Base-by-base conservation (phyloP, 2,113 vertebrate species). In the Columba livia region DNA sequence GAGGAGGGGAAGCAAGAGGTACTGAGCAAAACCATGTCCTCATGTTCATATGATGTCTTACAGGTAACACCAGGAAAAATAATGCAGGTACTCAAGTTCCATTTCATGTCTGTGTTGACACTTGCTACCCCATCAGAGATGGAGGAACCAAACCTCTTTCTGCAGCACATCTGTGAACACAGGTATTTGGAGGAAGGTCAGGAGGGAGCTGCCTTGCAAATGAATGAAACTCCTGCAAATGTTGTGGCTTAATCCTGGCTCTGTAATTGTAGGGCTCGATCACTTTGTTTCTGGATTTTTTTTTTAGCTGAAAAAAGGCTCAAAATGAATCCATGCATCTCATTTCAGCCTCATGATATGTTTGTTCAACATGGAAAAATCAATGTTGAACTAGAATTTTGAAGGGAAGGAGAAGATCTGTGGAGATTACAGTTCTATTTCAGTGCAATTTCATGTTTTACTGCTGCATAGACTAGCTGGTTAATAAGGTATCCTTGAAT, bases 341-440 rank as follows among this genome's bases (percentile, higher is more conserved):
- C 56, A 34, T 74, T 94, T 78, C 60, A 82, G 80, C 91, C 88
- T 44, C 58, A n/a, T 34, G 24, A 72, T 84, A 44, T 92, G 89
- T 97, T 97, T 97, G 90, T 92, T 93, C 87, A 92, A 96, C 79
- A 85, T 58, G 11, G 28, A 96, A 81, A 93, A 91, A 93, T 96
- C 85, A 11, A 78, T 96, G 95, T 93, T 91, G 94, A 95, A 91
- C 77, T 56, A 71, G 92, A 66, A 57, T 72, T 89, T 85, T 57
- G 88, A 58, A 38, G 88, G 84, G 89, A 88, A 93, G 85, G 58
- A 87, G 89, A 70, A 94, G 77, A 90, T 93, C 97, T 21, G 0
- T 71, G 85, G 58, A 90, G 90, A 93, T 92, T 91, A 72, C 61
- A 29, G 88, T 94, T 93, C 94, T 92, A 36, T 90, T 88, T 82